Evolutionary conservation across 1,140 invertebrate species (phyloP), one percentile per base, ranked within the genome.

Genomic region (Lineus longissimus): DNA sequence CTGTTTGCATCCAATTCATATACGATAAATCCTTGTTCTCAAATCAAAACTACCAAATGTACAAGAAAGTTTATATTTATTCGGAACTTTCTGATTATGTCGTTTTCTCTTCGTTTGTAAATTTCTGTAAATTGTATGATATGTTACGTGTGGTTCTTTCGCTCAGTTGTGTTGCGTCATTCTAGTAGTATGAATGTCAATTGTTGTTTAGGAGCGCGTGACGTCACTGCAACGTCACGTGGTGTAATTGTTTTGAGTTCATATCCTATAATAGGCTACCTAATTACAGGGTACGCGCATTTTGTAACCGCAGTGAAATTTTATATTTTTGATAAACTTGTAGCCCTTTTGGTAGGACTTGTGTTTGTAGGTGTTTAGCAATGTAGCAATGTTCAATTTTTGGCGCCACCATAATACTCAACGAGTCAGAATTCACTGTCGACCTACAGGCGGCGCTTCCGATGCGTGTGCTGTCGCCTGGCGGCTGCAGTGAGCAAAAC

Each of bases 151-250:
- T 36, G 33, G 33, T 36, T 36, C 15, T 4, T 15, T 22, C 23
- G 33, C 33, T 30, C 36, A 1, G 15, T 22, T 30, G 6, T 59
- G 56, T 59, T 59, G 56, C 33, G 6, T 59, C 25, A 51, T 51
- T 7, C n/a, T 51, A 51, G n/a, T 9, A 7, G 25, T 59, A 31
- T 59, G 23, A 30, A 30, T 30, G 31, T 59, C 27, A 31, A 36
- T 59, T 31, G 27, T 22, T 59, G 33, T 59, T 22, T 59, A 59
- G 27, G 31, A 31, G 33, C 33, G 31, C 19, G 33, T 59, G 33
- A 36, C 33, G 33, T 36, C 33, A 36, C 33, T 7, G 33, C 15
- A 7, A 15, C 33, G 33, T 36, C 33, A 36, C 15, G 33, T 15
- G 33, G 15, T 36, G 33, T 36, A 7, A 36, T 15, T 36, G 33